A percentile compares a stretch with the other conserved stretches of the same genome.
Conservation (phyloP, 2,797 vertebrate species). For the Atherinosoma microstoma region DNA sequence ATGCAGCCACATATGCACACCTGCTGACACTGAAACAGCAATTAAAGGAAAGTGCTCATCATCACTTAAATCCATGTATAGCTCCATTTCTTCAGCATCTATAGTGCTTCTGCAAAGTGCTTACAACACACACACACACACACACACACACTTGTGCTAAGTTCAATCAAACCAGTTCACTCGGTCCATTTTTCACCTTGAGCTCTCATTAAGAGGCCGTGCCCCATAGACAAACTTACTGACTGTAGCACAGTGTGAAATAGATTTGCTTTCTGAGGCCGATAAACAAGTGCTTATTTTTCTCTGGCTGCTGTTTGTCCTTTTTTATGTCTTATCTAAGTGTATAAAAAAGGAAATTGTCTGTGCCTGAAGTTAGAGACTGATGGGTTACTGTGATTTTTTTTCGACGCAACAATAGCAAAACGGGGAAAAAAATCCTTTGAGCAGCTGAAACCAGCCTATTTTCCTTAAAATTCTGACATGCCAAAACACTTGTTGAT, state of each 20-base stretch:
- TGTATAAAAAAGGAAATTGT: constrained; percentile 2
- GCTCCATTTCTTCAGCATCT: not conserved
- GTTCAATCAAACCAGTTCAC: constrained; percentile 26
- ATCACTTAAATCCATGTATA: constrained; percentile 15
- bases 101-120: constrained; percentile 1
- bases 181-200: constrained; percentile 47
- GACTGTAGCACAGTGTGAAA: constrained; percentile 39
- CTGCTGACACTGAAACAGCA: constrained; percentile 47
- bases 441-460: not conserved
- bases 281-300: constrained; percentile 55
- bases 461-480: not conserved
- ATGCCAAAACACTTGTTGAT: no score
- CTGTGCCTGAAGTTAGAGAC: not conserved
- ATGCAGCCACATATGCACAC: constrained; percentile 15
- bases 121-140: constrained; percentile 9
- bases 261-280: constrained; percentile 49
- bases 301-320: constrained; percentile 26
- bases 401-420: no score
- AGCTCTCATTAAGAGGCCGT: constrained; percentile 42
- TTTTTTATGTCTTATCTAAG: constrained; percentile 26
- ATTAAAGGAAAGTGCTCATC: constrained; percentile 33
- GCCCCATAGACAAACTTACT: constrained; percentile 52
- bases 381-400: not conserved
- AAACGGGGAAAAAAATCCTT: no score
- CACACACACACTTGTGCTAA: not conserved